Evolutionary conservation across 2,797 vertebrate genomes (phyloP), one percentile per base, ranked within the genome.

Genomic region (Tapirus indicus): DNA sequence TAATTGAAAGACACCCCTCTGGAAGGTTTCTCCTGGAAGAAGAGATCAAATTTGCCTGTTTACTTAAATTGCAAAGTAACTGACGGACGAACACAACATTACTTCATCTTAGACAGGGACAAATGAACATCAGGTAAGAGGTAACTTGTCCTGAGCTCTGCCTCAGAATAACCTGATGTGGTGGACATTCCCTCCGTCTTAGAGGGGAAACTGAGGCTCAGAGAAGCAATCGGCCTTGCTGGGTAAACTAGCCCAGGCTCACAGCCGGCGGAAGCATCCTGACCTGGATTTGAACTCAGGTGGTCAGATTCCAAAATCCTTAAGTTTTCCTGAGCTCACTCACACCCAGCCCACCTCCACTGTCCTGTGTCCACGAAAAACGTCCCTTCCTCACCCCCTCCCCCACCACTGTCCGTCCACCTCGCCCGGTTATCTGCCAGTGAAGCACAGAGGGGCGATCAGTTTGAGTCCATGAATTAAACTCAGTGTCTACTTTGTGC

Each of bases 321-420:
- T 2, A 20, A 6, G 11, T 56, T 41, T 25, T 41, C 93, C 20
- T 16, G 0, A 5, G 29, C 23, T 44, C 21, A 44, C 38, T 52
- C n/a, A 5, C 49, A 6, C 23, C 2, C 2, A 0, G 4, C 4
- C 11, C 6, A 25, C 32, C 49, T 27, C 23, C 14, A 32, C 0
- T 1, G 2, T 5, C 71, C 38, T 1, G 5, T 3, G 47, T 18
- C 82, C 25, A 16, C 56, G 38, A 56, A 52, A n/a, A 32, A 9
- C 1, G 72, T n/a, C 0, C 16, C 47, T 1, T 68, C 2, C 29
- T 17, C 6, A 4, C 4, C 23, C 6, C 5, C 5, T 0, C 9
- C 2, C 23, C 16, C 0, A 3, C 13, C 13, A 1, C 49, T 16
- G 49, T 56, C 64, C n/a, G 0, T 2, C 72, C 0, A 1, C 18